These are phyloP conservation scores for Smittia aterrima DNA, from an alignment of 2,888 invertebrate species.

Conservation along the genomic window DNA sequence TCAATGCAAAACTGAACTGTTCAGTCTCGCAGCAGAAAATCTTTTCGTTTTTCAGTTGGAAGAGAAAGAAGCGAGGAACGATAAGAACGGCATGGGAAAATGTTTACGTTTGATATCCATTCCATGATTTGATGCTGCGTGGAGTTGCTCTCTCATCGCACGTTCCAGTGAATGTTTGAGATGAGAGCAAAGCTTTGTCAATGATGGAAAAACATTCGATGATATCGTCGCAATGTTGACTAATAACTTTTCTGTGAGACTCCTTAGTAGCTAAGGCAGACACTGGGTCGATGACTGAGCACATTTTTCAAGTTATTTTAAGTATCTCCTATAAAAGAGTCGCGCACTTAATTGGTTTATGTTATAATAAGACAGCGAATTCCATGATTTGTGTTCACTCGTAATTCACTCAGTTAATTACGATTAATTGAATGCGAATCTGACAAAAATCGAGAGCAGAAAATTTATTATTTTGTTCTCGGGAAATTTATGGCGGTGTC, in stretches of 20 bases:
- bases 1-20: background rate
- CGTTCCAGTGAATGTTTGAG: background rate
- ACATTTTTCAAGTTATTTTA: too few relatives aligned
- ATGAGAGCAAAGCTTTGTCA: background rate
- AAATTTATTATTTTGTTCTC: too few relatives aligned
- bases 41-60: background rate
- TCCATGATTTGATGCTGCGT: background rate
- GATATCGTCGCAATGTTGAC: background rate
- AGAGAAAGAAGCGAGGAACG: background rate
- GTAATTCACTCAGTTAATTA: background rate
- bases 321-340: too few relatives aligned
- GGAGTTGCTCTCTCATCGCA: background rate
- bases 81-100: slow-evolving; percentile 8
- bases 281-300: too few relatives aligned
- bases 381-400: background rate
- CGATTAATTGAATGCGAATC: background rate
- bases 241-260: too few relatives aligned
- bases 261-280: too few relatives aligned
- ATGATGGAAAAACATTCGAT: background rate
- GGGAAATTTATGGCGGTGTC: too few relatives aligned
- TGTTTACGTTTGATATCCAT: background rate
- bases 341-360: background rate
- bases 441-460: too few relatives aligned
- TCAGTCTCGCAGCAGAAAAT: background rate
- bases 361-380: background rate